Evolutionary conservation across 2,113 vertebrate species (phyloP).

Genomic region (Rhea americana): DNA sequence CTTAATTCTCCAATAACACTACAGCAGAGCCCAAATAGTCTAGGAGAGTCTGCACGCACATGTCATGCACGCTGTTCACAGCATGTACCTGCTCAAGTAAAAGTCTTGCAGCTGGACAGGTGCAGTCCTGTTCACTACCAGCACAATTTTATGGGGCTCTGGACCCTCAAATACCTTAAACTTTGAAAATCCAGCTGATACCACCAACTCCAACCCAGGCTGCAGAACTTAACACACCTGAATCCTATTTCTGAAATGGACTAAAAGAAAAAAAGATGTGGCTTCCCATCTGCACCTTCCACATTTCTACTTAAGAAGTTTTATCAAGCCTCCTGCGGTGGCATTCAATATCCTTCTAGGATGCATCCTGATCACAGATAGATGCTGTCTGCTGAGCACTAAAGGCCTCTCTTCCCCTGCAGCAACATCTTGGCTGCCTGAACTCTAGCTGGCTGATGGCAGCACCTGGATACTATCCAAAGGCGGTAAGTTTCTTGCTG

Average conservation of each 20-base stretch:
- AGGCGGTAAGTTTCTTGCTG: slow-evolving; percentile 43
- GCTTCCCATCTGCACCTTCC: background rate
- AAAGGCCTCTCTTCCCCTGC: slow-evolving; percentile 17
- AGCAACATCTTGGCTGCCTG: background rate
- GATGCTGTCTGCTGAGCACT: background rate
- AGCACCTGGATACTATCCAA: slow-evolving; percentile 50
- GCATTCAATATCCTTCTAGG: background rate
- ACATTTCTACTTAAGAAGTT: background rate
- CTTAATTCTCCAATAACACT: background rate
- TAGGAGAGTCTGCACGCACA: background rate
- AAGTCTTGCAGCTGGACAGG: background rate
- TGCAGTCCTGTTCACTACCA: background rate
- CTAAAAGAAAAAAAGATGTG: background rate
- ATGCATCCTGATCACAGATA: background rate
- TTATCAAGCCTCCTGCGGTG: background rate
- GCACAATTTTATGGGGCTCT: background rate
- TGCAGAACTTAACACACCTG: background rate
- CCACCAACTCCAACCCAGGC: background rate
- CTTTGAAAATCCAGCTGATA: background rate
- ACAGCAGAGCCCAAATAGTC: background rate
- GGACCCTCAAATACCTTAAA: background rate
- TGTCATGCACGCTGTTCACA: background rate
- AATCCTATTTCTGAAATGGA: background rate
- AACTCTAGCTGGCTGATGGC: slow-evolving; percentile 32
- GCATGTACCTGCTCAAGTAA: background rate